These are phyloP conservation scores for Bombus turneri DNA, from an alignment of 1,140 invertebrate genomes.

Conservation along the genomic window DNA sequence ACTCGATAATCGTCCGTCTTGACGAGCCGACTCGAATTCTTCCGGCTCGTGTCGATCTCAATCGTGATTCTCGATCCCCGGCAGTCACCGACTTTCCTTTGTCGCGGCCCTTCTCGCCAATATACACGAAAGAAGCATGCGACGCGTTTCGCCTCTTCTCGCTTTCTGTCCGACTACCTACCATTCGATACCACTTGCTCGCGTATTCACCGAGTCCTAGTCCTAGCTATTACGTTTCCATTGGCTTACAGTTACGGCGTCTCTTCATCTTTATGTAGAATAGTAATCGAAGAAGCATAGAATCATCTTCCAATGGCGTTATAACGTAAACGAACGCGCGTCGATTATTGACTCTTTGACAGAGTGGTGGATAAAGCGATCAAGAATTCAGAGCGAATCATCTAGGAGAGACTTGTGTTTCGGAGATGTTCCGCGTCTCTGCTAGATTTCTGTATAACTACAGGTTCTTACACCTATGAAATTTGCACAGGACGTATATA, in stretches of 20 bases:
- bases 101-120: neutral
- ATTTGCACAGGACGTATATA: too few species aligned
- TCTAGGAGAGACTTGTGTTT: too few species aligned
- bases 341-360: neutral
- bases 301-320: neutral
- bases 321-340: neutral
- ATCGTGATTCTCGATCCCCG: conserved; percentile 6
- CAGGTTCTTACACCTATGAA: too few species aligned
- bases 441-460: too few species aligned
- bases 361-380: neutral
- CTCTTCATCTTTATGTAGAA: neutral
- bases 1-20: conserved; percentile 65
- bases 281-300: neutral
- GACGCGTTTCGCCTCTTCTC: neutral
- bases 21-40: conserved; percentile 45
- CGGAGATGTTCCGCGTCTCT: accelerated
- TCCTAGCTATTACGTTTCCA: neutral
- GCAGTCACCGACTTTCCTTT: too few species aligned
- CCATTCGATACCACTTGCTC: neutral
- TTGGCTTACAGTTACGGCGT: neutral
- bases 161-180: neutral
- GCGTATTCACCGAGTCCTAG: neutral
- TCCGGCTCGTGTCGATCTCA: conserved; percentile 33
- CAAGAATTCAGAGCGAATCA: too few species aligned
- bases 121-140: neutral